Base-by-base conservation (phyloP, 2,888 invertebrate genomes). In the Nomada flava region DNA sequence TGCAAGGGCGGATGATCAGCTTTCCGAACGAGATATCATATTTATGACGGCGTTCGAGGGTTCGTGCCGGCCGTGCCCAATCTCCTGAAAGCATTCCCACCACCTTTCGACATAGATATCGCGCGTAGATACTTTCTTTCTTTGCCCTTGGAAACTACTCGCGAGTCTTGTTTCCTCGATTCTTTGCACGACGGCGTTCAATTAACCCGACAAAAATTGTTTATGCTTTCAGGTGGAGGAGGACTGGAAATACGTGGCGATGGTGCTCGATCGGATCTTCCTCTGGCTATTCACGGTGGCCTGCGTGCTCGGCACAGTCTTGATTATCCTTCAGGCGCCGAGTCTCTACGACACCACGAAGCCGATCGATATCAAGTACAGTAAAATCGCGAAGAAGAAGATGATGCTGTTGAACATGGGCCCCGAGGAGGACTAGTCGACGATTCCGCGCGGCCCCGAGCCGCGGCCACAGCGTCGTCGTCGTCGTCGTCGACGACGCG, bases 191-290 rank as follows among this genome's bases (percentile, higher is more conserved):
- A 29, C 2, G 18, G 15, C 18, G 55, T n/a, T 55, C 13, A 13
- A 57, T 3, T 57, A 18, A 36, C 20, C 15, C 15, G 26, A 2
- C n/a, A 18, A n/a, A 50, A n/a, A 10, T 18, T 9, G 11, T 47
- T 36, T 62, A 0, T 76, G 72, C 20, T 84, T 79, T 7, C 94
- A 98, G 98, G 98, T 98, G 91, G 98, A 97, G 94, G 98, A 98
- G 94, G 99, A 99, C 95, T 99, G 99, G 99, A 99, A 99, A 94
- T 99, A 98, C 95, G 98, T 99, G 63, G 96, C 96, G 83, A 98
- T 99, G 98, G 99, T 99, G 86, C 95, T 99, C 94, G 99, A 99
- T 95, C 96, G 99, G 91, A 96, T 99, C 91, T 99, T 99, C 95
- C 96, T 99, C 90, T 98, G 98, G 96, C 96, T 98, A 91, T 99